phyloP scores from a whole-genome alignment of 30 jellyfish, hydroid and myxozoan species.

The Pelagia noctiluca region DNA sequence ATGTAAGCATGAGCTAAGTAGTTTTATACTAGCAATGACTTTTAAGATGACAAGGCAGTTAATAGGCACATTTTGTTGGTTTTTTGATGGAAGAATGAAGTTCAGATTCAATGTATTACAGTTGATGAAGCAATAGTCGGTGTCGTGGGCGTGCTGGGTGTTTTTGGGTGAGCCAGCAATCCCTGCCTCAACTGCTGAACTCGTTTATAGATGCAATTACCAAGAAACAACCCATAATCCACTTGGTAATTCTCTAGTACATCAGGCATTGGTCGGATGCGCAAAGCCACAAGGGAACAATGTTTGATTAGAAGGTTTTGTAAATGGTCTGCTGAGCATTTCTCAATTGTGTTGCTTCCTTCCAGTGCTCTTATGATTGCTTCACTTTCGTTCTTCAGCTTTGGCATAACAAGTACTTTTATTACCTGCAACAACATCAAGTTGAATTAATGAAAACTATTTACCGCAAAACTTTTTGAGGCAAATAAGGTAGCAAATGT shows the following conservation, averaged over 20 bases:
- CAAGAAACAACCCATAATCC: constrained; percentile 86
- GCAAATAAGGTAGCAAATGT: no score
- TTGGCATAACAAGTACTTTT: constrained; percentile 87
- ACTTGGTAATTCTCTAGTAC: constrained; percentile 61
- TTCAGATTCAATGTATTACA: constrained; percentile 22
- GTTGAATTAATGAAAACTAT: no score
- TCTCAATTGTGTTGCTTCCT: constrained; percentile 71
- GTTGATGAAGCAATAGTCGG: constrained; percentile 47
- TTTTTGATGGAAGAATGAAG: no score
- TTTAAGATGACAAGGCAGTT: no score
- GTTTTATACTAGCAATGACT: no score
- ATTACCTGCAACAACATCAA: constrained; percentile 87
- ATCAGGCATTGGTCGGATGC: constrained; percentile 72
- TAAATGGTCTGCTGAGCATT: constrained; percentile 84
- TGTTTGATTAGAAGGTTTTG: constrained; percentile 81
- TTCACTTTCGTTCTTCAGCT: constrained; percentile 81
- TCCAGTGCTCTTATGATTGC: constrained; percentile 75
- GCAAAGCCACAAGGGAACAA: constrained; percentile 73
- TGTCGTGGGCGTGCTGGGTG: constrained; percentile 89
- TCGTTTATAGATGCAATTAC: constrained; percentile 57
- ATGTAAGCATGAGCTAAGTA: no score
- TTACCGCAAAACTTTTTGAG: background rate
- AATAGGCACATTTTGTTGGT: no score
- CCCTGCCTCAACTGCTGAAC: constrained; percentile 84
- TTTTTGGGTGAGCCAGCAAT: constrained; percentile 55